Percentiles rank a stretch among this genome's conserved stretches.
These are phyloP conservation scores for Chaetops frenatus DNA, from an alignment of 2,113 vertebrate genomes.

Conservation along the genomic window DNA sequence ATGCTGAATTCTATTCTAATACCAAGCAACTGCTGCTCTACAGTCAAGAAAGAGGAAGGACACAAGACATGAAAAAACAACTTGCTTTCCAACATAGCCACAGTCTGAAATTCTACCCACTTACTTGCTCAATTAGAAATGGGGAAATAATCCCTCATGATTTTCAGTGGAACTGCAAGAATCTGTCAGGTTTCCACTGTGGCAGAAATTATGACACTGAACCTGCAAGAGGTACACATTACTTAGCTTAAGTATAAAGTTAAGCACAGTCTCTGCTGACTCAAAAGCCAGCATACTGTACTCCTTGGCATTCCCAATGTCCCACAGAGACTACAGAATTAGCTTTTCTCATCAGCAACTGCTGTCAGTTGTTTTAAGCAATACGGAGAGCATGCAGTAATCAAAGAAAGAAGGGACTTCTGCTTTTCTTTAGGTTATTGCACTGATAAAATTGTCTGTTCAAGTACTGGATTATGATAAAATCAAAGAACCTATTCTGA, in stretches of 20 bases:
- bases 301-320: background rate
- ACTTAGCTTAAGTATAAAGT: background rate
- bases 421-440: background rate
- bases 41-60: background rate
- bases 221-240: background rate
- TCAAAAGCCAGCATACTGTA: background rate
- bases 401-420: background rate
- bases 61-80: background rate
- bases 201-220: background rate
- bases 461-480: background rate
- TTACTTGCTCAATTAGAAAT: background rate
- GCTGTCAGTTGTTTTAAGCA: background rate
- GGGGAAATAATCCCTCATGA: background rate
- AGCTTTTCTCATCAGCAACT: background rate
- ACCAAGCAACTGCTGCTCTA: background rate
- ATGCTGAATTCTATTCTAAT: background rate
- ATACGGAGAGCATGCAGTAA: accelerated
- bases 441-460: background rate
- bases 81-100: background rate
- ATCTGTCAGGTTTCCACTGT: background rate
- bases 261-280: background rate
- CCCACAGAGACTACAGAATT: background rate
- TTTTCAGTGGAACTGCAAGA: background rate
- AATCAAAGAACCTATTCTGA: background rate
- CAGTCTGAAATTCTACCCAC: background rate